phyloP scores from a whole-genome alignment of 1,140 invertebrate genomes.

The Caenorhabditis remanei region DNA sequence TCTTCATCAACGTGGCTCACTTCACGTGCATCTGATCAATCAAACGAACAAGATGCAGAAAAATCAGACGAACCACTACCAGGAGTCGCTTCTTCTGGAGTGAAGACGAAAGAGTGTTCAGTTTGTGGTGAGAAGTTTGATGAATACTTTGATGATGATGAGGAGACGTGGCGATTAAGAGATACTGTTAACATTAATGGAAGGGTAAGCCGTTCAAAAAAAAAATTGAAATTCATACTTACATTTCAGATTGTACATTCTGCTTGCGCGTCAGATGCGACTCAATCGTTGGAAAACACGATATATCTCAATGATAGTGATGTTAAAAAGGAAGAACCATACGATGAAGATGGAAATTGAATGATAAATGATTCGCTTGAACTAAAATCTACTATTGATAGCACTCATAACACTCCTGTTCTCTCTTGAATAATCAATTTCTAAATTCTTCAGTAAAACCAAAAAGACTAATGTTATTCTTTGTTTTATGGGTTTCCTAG shows the following conservation, averaged over 20 bases:
- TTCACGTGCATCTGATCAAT: neutral
- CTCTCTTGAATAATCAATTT: too few species aligned
- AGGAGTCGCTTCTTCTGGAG: constrained; percentile 17
- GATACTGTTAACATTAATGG: constrained; percentile 66
- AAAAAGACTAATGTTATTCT: neutral
- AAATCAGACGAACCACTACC: constrained; percentile 13
- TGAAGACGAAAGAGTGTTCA: constrained; percentile 64
- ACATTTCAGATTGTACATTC: constrained; percentile 12
- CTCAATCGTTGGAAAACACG: neutral
- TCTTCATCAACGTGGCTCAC: constrained; percentile 6
- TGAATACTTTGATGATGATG: constrained; percentile 75
- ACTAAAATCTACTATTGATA: neutral
- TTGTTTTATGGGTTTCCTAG: constrained; percentile 25
- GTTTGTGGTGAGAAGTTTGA: constrained; percentile 75
- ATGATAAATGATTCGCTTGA: neutral
- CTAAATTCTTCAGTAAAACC: neutral
- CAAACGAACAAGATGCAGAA: neutral
- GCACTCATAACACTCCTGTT: too few species aligned
- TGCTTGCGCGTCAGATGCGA: constrained; percentile 13
- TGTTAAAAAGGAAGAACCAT: constrained; percentile 23
- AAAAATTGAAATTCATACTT: neutral
- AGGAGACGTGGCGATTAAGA: constrained; percentile 72
- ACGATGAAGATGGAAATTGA: neutral
- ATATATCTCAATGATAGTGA: neutral
- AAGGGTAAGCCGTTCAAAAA: constrained; percentile 47